Base-by-base conservation (phyloP, 2,888 invertebrate species). In the Yponomeuta plumbellus region DNA sequence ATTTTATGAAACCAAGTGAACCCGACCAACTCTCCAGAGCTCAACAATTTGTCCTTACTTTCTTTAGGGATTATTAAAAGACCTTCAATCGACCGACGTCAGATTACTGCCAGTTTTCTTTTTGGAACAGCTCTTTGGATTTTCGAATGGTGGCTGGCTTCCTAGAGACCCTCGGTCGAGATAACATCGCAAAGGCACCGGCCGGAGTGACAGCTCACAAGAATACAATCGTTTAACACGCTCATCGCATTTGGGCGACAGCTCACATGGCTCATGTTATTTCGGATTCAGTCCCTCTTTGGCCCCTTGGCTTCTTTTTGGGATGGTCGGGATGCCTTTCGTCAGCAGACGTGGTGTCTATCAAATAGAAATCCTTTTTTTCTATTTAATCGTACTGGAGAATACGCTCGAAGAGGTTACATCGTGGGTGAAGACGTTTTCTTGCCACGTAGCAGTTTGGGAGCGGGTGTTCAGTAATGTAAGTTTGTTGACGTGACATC, bases 221-320 rank as follows among this genome's bases (percentile, higher is more conserved):
- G 88, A 90, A 89, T 87, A 83, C 85, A 81, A 80, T 83, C 87
- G 86, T 89, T 88, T 88, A 88, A 87, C 85, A 88, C 86, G 89
- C 88, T 88, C 85, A 81, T 85, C 88, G 82, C 82, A 80, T 85
- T 86, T 78, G 80, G 85, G 80, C 76, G 79, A 89, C 89, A 86
- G 87, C 81, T 85, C 78, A 76, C 76, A 77, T 76, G 78, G 75
- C 76, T 74, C 72, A 75, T 64, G 26, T 61, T 23, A 61, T 62
- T 66, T 64, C 17, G 57, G 56, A 58, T 64, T 22, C 34, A 56
- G 57, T 56, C 23, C 17, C 13, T 17, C 13, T 23, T n/a, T 58
- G 56, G 23, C 20, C 4, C 59, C 22, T 62, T 62, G 52, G 13
- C n/a, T 57, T 66, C 56, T 22, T 66, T 66, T 66, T 66, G 34